Conservation (phyloP, 1,140 invertebrate genomes). For the Bombus waltoni region DNA sequence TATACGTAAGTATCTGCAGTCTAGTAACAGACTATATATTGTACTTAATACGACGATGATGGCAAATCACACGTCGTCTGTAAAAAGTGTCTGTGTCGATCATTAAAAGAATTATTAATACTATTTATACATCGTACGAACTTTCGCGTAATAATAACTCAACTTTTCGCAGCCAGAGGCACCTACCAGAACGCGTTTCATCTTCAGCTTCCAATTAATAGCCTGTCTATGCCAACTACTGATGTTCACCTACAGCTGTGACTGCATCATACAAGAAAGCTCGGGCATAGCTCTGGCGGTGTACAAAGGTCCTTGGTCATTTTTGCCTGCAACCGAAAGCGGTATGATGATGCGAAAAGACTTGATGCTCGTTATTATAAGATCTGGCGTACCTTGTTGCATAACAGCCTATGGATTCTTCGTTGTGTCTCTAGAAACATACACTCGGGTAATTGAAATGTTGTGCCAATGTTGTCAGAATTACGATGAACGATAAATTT, state of each 20-base stretch:
- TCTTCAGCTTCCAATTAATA: conserved; percentile 32
- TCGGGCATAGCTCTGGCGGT: conserved; percentile 1
- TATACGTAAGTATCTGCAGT: no score
- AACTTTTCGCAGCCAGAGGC: neutral
- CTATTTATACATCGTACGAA: no score
- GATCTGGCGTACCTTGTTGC: conserved; percentile 52
- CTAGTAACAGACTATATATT: no score
- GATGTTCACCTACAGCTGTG: conserved; percentile 49
- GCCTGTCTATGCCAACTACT: conserved; percentile 44
- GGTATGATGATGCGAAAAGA: conserved; percentile 42
- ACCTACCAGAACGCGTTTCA: neutral
- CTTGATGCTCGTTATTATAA: conserved; percentile 46
- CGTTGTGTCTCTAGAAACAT: conserved; percentile 56
- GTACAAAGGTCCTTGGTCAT: conserved; percentile 32
- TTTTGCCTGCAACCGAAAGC: neutral
- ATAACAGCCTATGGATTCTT: conserved; percentile 58
- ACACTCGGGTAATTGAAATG: conserved; percentile 26
- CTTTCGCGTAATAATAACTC: no score
- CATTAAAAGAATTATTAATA: no score
- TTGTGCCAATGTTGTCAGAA: no score
- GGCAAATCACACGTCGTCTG: no score
- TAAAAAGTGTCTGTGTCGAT: neutral
- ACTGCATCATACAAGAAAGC: conserved; percentile 57
- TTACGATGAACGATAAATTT: no score
- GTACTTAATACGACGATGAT: no score